phyloP scores from a whole-genome alignment of 2,797 vertebrate species.

The Myoxocephalus aenaeus region DNA sequence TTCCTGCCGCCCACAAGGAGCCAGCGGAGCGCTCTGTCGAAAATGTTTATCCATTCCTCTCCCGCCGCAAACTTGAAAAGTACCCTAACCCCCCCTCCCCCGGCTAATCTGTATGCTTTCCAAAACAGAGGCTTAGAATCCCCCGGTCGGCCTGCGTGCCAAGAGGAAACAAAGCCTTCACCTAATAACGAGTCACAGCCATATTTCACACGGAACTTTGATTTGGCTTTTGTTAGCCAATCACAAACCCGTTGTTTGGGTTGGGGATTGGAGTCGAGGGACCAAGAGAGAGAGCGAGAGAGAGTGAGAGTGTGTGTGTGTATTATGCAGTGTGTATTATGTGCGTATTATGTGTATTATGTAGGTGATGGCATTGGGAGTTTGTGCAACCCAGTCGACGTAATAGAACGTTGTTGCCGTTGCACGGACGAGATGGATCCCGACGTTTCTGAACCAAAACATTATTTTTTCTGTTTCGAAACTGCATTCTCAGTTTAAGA shows the following conservation, averaged over 20 bases:
- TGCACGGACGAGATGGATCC: no score
- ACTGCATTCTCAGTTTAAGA: no score
- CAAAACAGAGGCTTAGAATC: conserved; percentile 60
- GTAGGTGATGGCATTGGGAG: no score
- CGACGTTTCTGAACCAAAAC: no score
- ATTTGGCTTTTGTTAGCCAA: conserved; percentile 58
- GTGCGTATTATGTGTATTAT: no score
- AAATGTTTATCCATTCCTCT: conserved; percentile 49
- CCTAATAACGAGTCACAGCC: conserved; percentile 68
- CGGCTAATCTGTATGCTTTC: conserved; percentile 69
- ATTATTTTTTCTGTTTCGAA: no score
- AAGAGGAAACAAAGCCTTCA: conserved; percentile 70
- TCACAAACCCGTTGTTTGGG: conserved; percentile 41
- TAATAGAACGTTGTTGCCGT: no score
- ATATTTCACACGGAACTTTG: conserved; percentile 69
- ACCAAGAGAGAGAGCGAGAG: conserved; percentile 4
- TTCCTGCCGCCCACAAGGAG: conserved; percentile 3
- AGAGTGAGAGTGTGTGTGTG: conserved; percentile 2
- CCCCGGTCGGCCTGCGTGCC: conserved; percentile 52
- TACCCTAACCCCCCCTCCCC: conserved; percentile 29
- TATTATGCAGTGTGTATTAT: no score
- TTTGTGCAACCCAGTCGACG: no score
- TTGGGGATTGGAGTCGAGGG: conserved; percentile 48
- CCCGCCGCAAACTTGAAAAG: conserved; percentile 52
- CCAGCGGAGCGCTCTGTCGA: neutral